Conservation (phyloP, 2,797 vertebrate species). For the Intellagama lesueurii region DNA sequence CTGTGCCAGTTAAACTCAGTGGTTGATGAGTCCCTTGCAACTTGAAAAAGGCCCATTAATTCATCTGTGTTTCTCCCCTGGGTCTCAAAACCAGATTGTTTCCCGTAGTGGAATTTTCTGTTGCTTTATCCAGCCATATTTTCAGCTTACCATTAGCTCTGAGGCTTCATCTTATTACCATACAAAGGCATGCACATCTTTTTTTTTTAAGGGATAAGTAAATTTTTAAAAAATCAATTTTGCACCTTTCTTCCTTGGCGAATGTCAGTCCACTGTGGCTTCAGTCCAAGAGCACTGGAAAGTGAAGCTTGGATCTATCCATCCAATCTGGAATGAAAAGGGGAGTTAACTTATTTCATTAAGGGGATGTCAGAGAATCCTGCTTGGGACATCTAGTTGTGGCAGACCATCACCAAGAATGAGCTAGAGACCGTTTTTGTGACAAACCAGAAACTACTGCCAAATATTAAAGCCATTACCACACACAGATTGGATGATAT, state of each 20-base stretch:
- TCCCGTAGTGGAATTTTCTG: not conserved
- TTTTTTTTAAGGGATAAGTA: not conserved
- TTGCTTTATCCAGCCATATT: not conserved
- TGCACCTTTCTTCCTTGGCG: not conserved
- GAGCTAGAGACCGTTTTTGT: not conserved
- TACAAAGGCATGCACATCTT: not conserved
- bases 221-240: slow-evolving; percentile 22
- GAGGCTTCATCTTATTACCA: slow-evolving; percentile 17
- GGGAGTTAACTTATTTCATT: not conserved
- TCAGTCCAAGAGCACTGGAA: not conserved
- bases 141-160: not conserved
- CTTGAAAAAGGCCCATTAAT: not conserved
- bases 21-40: not conserved
- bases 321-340: not conserved
- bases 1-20: not conserved
- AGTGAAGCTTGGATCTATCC: not conserved
- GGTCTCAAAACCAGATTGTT: not conserved
- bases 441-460: not conserved
- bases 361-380: not conserved
- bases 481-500: not conserved
- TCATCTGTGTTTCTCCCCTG: slow-evolving; percentile 7
- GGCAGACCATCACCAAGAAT: not conserved
- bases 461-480: not conserved
- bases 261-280: not conserved
- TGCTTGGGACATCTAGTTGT: not conserved